These are phyloP conservation scores for Euplexia lucipara DNA, from an alignment of 2,888 invertebrate species.

Conservation along the genomic window DNA sequence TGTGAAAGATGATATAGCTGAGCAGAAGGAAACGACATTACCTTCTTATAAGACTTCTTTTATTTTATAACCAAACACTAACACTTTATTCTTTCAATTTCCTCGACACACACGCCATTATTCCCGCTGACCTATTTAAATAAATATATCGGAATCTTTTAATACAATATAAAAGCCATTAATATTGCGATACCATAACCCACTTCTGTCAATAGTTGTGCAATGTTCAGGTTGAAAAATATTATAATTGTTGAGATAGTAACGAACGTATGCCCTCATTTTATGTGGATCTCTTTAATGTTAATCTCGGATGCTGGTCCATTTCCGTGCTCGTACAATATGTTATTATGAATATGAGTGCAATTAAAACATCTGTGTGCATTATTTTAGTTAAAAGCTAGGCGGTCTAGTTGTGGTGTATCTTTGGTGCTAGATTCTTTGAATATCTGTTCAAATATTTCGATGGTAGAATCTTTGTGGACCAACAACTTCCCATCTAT, in stretches of 20 bases:
- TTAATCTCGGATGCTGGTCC: constrained; percentile 41
- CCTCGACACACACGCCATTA: constrained; percentile 9
- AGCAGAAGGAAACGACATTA: too few relatives aligned
- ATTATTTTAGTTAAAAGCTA: constrained; percentile 11
- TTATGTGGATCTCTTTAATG: constrained; percentile 43
- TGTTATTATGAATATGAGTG: constrained; percentile 33
- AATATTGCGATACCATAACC: constrained; percentile 34
- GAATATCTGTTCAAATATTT: constrained; percentile 7
- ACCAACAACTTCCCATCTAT: too few relatives aligned
- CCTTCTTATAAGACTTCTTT: background rate
- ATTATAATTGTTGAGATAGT: constrained; percentile 50
- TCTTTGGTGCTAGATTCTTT: constrained; percentile 22
- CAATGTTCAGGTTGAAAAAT: constrained; percentile 43
- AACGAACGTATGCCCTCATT: constrained; percentile 32
- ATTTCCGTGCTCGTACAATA: constrained; percentile 35
- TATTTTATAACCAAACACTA: background rate
- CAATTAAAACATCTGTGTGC: constrained; percentile 43
- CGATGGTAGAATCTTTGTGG: too few relatives aligned
- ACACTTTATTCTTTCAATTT: constrained; percentile 3
- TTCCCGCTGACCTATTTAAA: constrained; percentile 25
- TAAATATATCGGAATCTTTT: constrained; percentile 29
- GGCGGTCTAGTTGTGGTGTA: constrained; percentile 20
- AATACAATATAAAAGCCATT: constrained; percentile 23
- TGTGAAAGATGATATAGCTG: too few relatives aligned
- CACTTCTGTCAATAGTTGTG: constrained; percentile 47